phyloP scores from a whole-genome alignment of 2,888 invertebrate species.

The Linhomoeus sp. region DNA sequence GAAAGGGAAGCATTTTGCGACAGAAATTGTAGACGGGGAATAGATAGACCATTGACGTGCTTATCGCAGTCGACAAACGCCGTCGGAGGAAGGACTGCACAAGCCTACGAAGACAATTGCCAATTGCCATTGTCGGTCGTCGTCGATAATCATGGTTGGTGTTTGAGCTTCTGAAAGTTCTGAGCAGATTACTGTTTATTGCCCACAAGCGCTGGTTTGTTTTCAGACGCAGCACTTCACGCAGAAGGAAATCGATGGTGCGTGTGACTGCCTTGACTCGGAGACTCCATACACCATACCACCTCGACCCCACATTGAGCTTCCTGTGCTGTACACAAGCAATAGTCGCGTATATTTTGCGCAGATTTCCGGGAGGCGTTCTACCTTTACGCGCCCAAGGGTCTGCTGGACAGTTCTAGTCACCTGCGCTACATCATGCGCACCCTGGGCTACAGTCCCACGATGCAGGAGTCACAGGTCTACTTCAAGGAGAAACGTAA shows the following conservation, averaged over 20 bases:
- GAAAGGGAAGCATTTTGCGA: no score
- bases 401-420: conserved; percentile 18
- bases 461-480: conserved; percentile 22
- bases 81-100: no score
- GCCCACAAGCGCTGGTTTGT: no score
- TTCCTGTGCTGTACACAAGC: not conserved
- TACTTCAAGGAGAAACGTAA: conserved; percentile 23
- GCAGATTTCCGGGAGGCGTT: conserved; percentile 31
- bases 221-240: conserved; percentile 26
- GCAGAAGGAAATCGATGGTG: conserved; percentile 27
- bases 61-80: no score
- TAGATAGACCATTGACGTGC: no score
- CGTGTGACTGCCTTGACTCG: conserved; percentile 5
- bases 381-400: conserved; percentile 24
- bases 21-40: no score
- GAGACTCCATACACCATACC: no score
- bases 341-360: conserved; percentile 6
- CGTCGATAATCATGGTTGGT: no score
- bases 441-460: conserved; percentile 29
- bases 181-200: no score
- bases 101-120: no score
- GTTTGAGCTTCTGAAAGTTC: no score
- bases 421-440: conserved; percentile 29
- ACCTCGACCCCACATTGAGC: not conserved
- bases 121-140: no score